These are phyloP conservation scores for Pyrocoelia pectoralis DNA, from an alignment of 2,888 invertebrate genomes.

Conservation along the genomic window DNA sequence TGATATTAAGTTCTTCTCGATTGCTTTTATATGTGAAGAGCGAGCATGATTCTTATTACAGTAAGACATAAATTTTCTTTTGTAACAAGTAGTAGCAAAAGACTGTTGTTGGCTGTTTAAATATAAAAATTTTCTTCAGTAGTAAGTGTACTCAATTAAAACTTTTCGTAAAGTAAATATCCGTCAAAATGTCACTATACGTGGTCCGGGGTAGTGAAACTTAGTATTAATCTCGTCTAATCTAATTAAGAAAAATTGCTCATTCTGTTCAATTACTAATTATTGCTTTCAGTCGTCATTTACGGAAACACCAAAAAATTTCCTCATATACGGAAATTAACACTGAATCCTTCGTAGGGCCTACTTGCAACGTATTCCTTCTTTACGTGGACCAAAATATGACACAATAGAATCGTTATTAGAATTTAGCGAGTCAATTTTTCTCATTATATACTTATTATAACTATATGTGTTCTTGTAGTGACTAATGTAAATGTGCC, in stretches of 20 bases:
- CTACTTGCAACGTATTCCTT: slow-evolving; percentile 40
- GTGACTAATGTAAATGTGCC: neutral
- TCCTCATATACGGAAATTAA: neutral
- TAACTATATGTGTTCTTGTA: neutral
- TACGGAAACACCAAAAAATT: slow-evolving; percentile 14
- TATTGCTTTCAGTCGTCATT: neutral
- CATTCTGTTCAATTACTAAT: neutral
- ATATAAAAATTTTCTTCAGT: neutral
- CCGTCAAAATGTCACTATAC: slow-evolving; percentile 13
- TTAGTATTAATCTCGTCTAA: slow-evolving; percentile 14
- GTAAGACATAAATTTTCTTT: neutral
- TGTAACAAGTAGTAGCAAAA: slow-evolving; percentile 14
- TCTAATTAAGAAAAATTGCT: neutral
- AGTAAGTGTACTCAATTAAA: slow-evolving; percentile 3
- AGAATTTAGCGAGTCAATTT: slow-evolving; percentile 1
- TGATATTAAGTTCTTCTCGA: neutral
- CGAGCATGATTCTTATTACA: neutral
- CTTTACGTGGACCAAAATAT: slow-evolving; percentile 40
- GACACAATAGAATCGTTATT: slow-evolving; percentile 14
- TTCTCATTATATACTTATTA: neutral
- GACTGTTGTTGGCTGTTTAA: slow-evolving; percentile 19
- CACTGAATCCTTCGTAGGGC: slow-evolving; percentile 23
- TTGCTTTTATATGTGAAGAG: neutral
- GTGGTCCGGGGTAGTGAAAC: slow-evolving; percentile 10
- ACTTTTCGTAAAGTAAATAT: neutral